Evolutionary conservation across 2,797 vertebrate species (phyloP), one percentile per base, ranked within the genome.

Genomic region (Rhincodon typus): DNA sequence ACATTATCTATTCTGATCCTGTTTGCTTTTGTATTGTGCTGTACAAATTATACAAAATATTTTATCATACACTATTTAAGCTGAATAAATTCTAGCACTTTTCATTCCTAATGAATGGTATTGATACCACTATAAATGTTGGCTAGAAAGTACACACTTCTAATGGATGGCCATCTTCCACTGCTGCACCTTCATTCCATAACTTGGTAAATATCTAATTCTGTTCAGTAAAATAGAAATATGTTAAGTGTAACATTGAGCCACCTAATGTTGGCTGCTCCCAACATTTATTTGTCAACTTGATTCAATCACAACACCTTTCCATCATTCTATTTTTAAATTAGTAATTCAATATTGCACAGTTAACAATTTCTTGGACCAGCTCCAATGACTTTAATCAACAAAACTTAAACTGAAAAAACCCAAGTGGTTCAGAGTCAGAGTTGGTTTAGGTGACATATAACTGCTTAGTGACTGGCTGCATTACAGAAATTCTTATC

Each of bases 281-380:
- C 46, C 42, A 84, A 84, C 13, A 38, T 38, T 38, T 82, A 38
- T 82, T 17, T 82, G n/a, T 84, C 42, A 46, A 21, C 38, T 46
- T 84, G 82, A 84, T 84, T 84, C 19, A 84, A 46, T 46, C 42
- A 46, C 82, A 84, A 42, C 19, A 8, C 46, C 82, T 46, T 84
- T 84, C 82, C 42, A 25, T 84, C 82, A 42, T 46, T 46, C 82
- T 84, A 84, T 23, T 46, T 42, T 84, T 84, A 46, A 84, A 84
- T 84, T 84, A 84, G 42, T 84, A 25, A 84, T 84, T 84, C 82
- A 84, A 46, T 84, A 84, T 84, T 25, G 82, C 46, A 84, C 82
- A 84, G 82, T 84, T 84, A 84, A 46, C 82, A 84, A 84, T 84
- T 84, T 84, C 82, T 84, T 84, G 82, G 82, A 84, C 2, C 46